A percentile compares a stretch with the other conserved stretches of the same genome.
Conservation (phyloP, 2,113 vertebrate genomes). For the Austrofundulus limnaeus region DNA sequence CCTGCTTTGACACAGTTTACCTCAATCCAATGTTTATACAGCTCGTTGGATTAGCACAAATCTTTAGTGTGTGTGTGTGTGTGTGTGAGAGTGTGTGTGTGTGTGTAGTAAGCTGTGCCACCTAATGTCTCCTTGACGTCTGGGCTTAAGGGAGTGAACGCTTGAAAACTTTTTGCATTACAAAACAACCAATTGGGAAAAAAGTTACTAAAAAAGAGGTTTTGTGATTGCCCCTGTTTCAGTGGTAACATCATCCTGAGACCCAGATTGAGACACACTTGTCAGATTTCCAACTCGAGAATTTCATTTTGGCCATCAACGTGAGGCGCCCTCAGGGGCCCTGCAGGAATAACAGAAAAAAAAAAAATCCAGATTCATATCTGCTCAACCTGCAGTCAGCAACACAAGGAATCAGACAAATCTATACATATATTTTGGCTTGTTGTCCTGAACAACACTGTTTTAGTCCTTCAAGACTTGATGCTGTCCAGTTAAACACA, state of each 20-base stretch:
- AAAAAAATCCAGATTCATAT: constrained; percentile 1
- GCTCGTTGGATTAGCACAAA: not conserved
- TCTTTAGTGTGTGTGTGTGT: too few species aligned
- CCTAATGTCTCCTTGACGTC: constrained; percentile 6
- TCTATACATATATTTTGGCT: too few species aligned
- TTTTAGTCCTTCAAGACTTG: too few species aligned
- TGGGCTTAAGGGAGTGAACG: constrained; percentile 7
- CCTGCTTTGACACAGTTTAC: constrained; percentile 27
- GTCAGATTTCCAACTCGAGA: constrained; percentile 28
- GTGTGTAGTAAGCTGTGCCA: not conserved
- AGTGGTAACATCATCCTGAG: constrained; percentile 10
- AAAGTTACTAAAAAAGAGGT: not conserved
- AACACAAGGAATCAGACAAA: too few species aligned
- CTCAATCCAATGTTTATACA: not conserved
- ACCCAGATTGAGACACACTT: constrained; percentile 12
- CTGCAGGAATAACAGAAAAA: constrained; percentile 19
- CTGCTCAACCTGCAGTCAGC: too few species aligned
- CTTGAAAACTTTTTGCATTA: constrained; percentile 11
- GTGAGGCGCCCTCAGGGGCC: not conserved
- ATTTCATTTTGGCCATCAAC: constrained; percentile 33
- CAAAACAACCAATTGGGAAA: constrained; percentile 3
- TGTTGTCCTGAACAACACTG: too few species aligned
- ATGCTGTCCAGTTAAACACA: too few species aligned
- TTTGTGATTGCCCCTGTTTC: constrained; percentile 21
- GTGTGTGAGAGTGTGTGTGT: too few species aligned